Evolutionary conservation across 2,113 vertebrate species (phyloP).

Genomic region (Piliocolobus tephrosceles): DNA sequence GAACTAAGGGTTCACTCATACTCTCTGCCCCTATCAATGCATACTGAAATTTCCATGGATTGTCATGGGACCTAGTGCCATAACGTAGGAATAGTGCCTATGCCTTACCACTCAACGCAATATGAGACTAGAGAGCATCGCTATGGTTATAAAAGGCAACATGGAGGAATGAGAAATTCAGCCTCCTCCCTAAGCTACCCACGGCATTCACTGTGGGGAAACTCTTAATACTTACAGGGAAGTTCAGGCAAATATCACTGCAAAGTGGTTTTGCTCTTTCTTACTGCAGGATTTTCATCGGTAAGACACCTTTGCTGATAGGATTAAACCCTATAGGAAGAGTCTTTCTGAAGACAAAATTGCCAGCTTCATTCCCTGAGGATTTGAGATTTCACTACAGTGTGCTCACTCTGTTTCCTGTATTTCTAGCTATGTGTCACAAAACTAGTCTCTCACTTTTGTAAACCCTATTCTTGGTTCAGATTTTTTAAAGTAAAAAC

Average conservation of each 20-base stretch:
- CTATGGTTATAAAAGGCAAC: fast-evolving
- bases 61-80: background rate
- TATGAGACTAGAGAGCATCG: background rate
- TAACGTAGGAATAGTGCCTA: fast-evolving
- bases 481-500: background rate
- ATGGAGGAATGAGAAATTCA: background rate
- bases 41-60: background rate
- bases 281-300: background rate
- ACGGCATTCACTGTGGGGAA: background rate
- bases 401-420: background rate
- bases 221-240: background rate
- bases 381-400: background rate
- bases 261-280: background rate
- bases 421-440: background rate
- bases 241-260: background rate
- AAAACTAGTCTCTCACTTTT: background rate
- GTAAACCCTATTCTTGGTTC: background rate
- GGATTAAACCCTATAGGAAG: background rate
- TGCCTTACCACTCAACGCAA: background rate
- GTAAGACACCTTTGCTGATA: background rate
- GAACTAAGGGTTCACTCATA: background rate
- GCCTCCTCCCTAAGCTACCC: background rate
- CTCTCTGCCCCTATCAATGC: too few relatives aligned
- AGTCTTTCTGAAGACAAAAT: background rate
- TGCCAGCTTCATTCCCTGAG: background rate